Evolutionary conservation across 2,113 vertebrate genomes (phyloP).

Genomic region (Phalacrocorax aristotelis): DNA sequence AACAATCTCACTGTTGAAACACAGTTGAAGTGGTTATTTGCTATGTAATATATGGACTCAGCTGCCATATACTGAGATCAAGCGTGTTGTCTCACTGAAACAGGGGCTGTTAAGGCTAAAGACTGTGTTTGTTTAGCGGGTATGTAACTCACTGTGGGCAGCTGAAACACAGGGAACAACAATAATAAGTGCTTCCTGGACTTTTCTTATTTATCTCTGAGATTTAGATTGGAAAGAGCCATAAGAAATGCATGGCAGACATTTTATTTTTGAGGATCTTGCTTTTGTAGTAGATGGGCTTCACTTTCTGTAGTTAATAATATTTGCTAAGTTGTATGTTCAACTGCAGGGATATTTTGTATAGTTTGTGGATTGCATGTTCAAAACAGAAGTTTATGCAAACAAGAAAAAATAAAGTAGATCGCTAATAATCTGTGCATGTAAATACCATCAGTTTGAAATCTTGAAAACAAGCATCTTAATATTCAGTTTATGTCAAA

Average conservation of each 20-base stretch:
- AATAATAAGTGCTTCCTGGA: neutral
- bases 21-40: neutral
- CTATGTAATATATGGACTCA: neutral
- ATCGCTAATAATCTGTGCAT: neutral
- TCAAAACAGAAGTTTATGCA: neutral
- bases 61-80: neutral
- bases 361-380: neutral
- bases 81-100: neutral
- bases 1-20: neutral
- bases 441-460: neutral
- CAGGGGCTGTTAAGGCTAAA: neutral
- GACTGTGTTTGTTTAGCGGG: neutral
- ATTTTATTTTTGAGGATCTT: neutral
- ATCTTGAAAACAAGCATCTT: neutral
- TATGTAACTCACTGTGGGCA: neutral
- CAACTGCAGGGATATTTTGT: neutral
- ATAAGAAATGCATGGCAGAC: neutral
- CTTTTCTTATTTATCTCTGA: neutral
- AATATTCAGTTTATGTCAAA: neutral
- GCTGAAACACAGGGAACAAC: neutral
- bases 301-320: neutral
- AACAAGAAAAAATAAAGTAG: neutral
- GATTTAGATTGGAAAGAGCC: neutral
- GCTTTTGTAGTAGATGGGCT: neutral
- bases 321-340: neutral